A percentile compares a stretch with the other conserved stretches of the same genome.
Evolutionary conservation across 2,797 vertebrate species (phyloP).

Genomic region (Bradypus variegatus): DNA sequence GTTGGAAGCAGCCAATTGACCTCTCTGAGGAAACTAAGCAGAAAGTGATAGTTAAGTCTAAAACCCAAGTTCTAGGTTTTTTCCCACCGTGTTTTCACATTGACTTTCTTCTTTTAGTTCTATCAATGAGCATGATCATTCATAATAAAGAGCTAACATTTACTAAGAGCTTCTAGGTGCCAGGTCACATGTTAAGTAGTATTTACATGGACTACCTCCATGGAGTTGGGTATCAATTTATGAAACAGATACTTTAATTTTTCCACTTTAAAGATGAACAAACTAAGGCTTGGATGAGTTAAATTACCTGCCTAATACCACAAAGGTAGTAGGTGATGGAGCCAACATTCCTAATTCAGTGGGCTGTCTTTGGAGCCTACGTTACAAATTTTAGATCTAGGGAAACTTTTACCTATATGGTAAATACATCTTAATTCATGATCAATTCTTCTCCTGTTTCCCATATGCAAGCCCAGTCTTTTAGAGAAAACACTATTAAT

Average conservation of each 20-base stretch:
- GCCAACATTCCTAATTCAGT: background rate
- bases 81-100: background rate
- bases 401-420: accelerated
- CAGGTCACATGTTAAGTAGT: background rate
- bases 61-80: background rate
- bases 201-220: background rate
- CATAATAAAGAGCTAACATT: background rate
- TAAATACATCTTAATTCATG: accelerated
- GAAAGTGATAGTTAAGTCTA: background rate
- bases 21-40: background rate
- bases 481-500: too few species aligned
- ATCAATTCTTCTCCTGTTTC: too few species aligned
- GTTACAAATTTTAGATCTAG: too few species aligned
- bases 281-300: background rate
- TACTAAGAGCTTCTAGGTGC: background rate
- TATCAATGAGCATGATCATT: too few species aligned
- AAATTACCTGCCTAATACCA: accelerated
- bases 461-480: background rate
- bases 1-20: too few species aligned
- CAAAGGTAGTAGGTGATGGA: background rate
- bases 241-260: background rate
- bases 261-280: background rate
- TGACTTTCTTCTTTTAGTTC: background rate
- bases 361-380: background rate
- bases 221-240: background rate